Evolutionary conservation across 2,113 vertebrate species (phyloP).

Genomic region (Chaenocephalus aceratus): DNA sequence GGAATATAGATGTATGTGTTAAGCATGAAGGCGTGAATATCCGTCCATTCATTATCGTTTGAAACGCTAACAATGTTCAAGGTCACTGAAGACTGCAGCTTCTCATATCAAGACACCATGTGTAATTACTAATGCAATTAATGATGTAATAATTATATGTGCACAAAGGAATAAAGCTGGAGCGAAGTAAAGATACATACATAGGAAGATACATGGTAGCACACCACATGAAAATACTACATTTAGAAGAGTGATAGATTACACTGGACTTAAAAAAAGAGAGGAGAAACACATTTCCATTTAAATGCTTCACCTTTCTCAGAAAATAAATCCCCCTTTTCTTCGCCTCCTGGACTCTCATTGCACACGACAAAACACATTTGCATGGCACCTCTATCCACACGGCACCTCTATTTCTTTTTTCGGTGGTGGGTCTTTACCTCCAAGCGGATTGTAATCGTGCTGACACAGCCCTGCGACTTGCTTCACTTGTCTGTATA

Average conservation of each 20-base stretch:
- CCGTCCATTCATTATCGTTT: slow-evolving; percentile 18
- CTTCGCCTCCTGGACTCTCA: neutral
- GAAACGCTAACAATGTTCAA: slow-evolving; percentile 2
- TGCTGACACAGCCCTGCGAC: slow-evolving; percentile 65
- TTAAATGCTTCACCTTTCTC: neutral
- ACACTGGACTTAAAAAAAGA: neutral
- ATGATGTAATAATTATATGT: slow-evolving; percentile 7
- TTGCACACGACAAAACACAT: slow-evolving; percentile 31
- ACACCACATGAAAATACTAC: neutral
- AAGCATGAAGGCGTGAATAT: neutral
- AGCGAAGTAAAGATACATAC: neutral
- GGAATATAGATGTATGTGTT: neutral
- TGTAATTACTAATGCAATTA: neutral
- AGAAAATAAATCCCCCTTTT: neutral
- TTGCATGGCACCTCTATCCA: slow-evolving; percentile 25
- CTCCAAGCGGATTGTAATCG: slow-evolving; percentile 39
- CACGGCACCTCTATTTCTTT: slow-evolving; percentile 19
- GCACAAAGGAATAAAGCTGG: slow-evolving; percentile 16
- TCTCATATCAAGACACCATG: neutral
- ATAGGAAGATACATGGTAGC: neutral
- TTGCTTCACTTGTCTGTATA: slow-evolving; percentile 77
- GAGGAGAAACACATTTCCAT: neutral
- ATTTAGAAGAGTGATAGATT: neutral
- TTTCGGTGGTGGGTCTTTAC: slow-evolving; percentile 19
- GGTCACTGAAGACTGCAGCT: slow-evolving; percentile 1